A percentile compares a stretch with the other conserved stretches of the same genome.
These are phyloP conservation scores for Saguinus midas DNA, from an alignment of 2,113 vertebrate genomes.

Conservation along the genomic window DNA sequence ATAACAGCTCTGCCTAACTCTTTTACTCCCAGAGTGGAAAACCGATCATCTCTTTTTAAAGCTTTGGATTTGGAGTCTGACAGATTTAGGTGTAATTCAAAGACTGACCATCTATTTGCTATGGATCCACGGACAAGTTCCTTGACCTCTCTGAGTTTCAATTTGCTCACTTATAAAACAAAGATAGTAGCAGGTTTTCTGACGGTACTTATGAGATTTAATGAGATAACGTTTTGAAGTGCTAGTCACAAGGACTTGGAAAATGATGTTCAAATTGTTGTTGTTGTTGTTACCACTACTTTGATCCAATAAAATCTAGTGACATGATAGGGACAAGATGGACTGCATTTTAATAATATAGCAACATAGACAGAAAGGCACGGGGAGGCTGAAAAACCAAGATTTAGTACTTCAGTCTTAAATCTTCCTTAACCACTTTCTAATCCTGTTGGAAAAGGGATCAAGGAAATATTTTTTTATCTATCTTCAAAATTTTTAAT, in stretches of 20 bases:
- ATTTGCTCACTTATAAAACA: background rate
- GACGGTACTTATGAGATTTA: background rate
- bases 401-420: background rate
- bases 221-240: background rate
- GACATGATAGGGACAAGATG: background rate
- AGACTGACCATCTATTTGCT: background rate
- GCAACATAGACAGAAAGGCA: background rate
- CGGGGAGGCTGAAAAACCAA: background rate
- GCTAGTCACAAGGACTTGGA: background rate
- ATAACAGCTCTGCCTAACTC: background rate
- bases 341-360: background rate
- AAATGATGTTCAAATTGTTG: background rate
- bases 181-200: background rate
- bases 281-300: background rate
- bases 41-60: background rate
- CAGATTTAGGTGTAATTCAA: background rate
- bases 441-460: background rate
- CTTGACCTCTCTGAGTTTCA: background rate
- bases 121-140: background rate
- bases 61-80: background rate
- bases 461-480: background rate
- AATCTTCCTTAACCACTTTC: background rate
- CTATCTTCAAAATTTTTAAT: constrained; percentile 1
- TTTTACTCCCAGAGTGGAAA: background rate
- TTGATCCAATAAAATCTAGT: background rate